Evolutionary conservation across 2,888 invertebrate genomes (phyloP).

Genomic region (Athalia cordata): DNA sequence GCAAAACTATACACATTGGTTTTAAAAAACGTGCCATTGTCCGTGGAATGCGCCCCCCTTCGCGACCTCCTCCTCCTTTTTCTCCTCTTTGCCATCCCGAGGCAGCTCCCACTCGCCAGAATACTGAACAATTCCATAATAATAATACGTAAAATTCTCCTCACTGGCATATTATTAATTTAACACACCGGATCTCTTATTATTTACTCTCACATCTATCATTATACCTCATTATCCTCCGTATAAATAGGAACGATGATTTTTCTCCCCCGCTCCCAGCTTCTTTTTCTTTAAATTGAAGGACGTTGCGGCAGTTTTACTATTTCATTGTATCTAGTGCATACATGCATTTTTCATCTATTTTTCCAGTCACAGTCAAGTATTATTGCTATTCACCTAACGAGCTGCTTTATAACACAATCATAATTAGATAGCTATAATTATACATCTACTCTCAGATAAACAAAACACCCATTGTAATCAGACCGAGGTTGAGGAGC

Average conservation of each 20-base stretch:
- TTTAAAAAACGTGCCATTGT: slow-evolving; percentile 73
- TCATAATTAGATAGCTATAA: too few species aligned
- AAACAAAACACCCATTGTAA: too few species aligned
- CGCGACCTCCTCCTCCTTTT: slow-evolving; percentile 41
- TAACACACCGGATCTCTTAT: slow-evolving; percentile 23
- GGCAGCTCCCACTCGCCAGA: slow-evolving; percentile 45
- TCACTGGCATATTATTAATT: slow-evolving; percentile 34
- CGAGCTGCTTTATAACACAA: too few species aligned
- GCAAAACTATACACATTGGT: slow-evolving; percentile 65
- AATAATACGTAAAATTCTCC: slow-evolving; percentile 60
- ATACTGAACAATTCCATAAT: slow-evolving; percentile 60
- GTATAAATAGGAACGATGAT: not conserved
- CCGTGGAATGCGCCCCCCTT: slow-evolving; percentile 70
- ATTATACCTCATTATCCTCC: not conserved
- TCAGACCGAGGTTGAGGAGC: too few species aligned
- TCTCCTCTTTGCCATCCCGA: slow-evolving; percentile 27
- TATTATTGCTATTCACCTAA: too few species aligned
- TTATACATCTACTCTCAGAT: too few species aligned
- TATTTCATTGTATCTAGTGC: too few species aligned
- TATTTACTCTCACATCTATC: slow-evolving; percentile 17
- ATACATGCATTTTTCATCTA: too few species aligned
- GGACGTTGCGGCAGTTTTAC: too few species aligned
- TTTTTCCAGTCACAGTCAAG: too few species aligned
- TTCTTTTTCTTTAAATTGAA: not conserved
- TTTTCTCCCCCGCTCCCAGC: not conserved